Evolutionary conservation across 2,113 vertebrate genomes (phyloP).

Genomic region (Nothocercus julius): DNA sequence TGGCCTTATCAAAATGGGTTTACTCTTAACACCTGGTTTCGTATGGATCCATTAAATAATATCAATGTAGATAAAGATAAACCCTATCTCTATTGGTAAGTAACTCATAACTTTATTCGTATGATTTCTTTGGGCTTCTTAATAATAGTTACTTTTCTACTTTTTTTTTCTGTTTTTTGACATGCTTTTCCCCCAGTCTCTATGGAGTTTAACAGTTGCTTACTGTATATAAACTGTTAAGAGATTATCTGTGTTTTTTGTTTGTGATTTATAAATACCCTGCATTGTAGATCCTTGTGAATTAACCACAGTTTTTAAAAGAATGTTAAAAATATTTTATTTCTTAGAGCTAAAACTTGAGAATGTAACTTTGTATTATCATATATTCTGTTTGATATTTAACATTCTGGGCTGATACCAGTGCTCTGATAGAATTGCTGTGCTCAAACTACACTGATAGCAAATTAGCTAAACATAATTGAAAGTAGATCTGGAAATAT

Average conservation of each 20-base stretch:
- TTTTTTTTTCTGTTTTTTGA: neutral
- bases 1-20: slow-evolving; percentile 99
- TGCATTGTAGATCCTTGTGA: neutral
- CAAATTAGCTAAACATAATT: neutral
- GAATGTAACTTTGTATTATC: neutral
- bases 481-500: neutral
- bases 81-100: slow-evolving; percentile 98
- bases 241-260: neutral
- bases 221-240: neutral
- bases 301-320: neutral
- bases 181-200: neutral
- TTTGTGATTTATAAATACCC: neutral
- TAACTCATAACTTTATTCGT: neutral
- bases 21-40: slow-evolving; percentile 98
- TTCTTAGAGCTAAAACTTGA: neutral
- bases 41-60: slow-evolving; percentile 97
- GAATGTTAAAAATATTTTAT: neutral
- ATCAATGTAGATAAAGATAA: slow-evolving; percentile 98
- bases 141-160: neutral
- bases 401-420: neutral
- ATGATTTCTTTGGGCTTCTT: neutral
- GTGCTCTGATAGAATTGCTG: neutral
- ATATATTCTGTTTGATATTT: neutral
- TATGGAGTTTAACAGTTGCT: neutral
- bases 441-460: accelerated